A percentile compares a stretch with the other conserved stretches of the same genome.
Conservation (phyloP, 2,113 vertebrate genomes). For the Lonchura striata region DNA sequence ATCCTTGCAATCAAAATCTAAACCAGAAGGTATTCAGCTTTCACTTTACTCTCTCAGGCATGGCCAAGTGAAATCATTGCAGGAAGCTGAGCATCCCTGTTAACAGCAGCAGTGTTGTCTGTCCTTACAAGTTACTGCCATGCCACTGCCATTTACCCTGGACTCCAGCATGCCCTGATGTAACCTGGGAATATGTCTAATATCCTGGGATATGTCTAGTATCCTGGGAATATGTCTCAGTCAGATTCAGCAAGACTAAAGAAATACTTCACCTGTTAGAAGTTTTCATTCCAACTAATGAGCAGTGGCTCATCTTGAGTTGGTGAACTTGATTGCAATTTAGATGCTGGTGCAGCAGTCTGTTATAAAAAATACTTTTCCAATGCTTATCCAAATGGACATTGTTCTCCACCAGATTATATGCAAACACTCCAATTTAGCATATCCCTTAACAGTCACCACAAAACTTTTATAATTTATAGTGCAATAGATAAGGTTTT, state of each 20-base stretch:
- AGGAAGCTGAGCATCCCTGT: neutral
- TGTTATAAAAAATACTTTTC: neutral
- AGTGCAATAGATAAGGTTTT: neutral
- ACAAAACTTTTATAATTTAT: neutral
- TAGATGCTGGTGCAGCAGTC: neutral
- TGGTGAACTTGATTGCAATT: neutral
- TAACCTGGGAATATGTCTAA: neutral
- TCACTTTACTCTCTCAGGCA: neutral
- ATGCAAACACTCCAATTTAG: accelerated
- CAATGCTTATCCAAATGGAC: neutral
- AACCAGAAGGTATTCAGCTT: neutral
- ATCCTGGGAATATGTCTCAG: neutral
- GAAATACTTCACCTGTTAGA: neutral
- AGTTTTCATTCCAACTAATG: neutral
- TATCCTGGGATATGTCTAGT: neutral
- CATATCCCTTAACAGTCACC: neutral
- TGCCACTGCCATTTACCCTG: neutral
- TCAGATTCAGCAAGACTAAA: neutral
- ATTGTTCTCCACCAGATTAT: neutral
- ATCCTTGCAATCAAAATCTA: neutral
- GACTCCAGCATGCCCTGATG: neutral
- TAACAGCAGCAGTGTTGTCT: neutral
- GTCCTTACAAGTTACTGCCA: neutral
- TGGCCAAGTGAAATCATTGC: neutral
- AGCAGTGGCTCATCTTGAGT: neutral